Evolutionary conservation across 2,797 vertebrate species (phyloP), one percentile per base, ranked within the genome.

Genomic region (Hippocampus kuda): DNA sequence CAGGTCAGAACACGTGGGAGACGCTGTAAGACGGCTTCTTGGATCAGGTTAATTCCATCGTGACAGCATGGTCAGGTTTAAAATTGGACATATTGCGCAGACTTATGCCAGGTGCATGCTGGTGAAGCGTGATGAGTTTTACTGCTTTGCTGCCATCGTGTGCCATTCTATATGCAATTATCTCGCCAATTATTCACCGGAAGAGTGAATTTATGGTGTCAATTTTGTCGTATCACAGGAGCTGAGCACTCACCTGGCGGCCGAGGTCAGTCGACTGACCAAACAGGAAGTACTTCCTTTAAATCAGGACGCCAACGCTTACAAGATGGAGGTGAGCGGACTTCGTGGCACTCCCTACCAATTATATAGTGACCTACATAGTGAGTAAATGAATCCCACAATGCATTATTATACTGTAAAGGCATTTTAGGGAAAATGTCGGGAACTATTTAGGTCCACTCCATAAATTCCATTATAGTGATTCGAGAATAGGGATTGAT

Each of bases 261-360:
- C 84, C 44, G 89, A 91, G 70, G 82, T 90, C 77, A 84, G 80
- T 65, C 83, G 83, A 42, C 74, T 85, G 69, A 85, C 83, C 6
- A 83, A 85, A 61, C 82, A 82, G 66, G 84, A 86, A 5, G 63
- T 54, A 0, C 70, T 70, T 76, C 73, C 73, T 3, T 72, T 82
- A 65, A 63, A 74, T 42, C 86, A 75, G 68, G 73, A 74, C 5
- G 81, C 77, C 72, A 77, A 84, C n/a, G 46, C 68, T 54, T 91
- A 87, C n/a, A 85, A 91, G 48, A 76, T 90, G 77, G 85, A 90
- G 90, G 90, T 89, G 44, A 65, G 81, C 66, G 27, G 41, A 1
- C 57, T 53, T n/a, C n/a, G 9, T n/a, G 51, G 51, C 10, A 56
- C 7, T 2, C 11, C 63, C n/a, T 15, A 15, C 5, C 22, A n/a